Evolutionary conservation across 2,797 vertebrate genomes (phyloP).

Genomic region (Perodicticus potto): DNA sequence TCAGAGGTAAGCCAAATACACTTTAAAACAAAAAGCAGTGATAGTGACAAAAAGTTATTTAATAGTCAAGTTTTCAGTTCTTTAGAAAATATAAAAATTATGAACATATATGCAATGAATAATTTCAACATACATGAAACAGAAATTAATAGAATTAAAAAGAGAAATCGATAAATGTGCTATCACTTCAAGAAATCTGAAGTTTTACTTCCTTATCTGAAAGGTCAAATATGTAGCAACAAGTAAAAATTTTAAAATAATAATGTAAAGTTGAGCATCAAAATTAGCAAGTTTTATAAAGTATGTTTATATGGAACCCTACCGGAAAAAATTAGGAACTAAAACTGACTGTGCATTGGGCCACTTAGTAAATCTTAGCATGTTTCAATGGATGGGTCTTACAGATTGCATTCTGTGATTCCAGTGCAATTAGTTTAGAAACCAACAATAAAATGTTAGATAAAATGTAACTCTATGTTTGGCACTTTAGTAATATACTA

Average conservation of each 20-base stretch:
- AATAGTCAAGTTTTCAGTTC: neutral
- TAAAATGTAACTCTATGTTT: neutral
- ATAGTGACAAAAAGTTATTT: neutral
- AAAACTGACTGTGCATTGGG: neutral
- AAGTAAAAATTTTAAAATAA: neutral
- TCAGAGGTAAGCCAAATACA: neutral
- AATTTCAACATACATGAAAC: neutral
- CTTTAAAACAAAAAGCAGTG: neutral
- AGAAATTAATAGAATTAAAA: neutral
- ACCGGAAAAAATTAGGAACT: neutral
- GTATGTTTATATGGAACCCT: neutral
- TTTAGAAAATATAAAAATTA: neutral
- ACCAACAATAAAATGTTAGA: neutral
- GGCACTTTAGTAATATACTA: neutral
- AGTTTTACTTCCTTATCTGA: neutral
- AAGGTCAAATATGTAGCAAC: neutral
- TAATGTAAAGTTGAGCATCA: neutral
- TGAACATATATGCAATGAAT: neutral
- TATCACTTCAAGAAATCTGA: neutral
- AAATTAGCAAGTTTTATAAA: neutral
- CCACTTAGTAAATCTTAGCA: neutral
- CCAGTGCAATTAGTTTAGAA: neutral
- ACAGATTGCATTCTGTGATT: neutral
- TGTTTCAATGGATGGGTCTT: neutral
- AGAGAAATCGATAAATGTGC: neutral